A percentile compares a stretch with the other conserved stretches of the same genome.
Conservation (phyloP, 2,113 vertebrate species). For the Ceratotherium simum region DNA sequence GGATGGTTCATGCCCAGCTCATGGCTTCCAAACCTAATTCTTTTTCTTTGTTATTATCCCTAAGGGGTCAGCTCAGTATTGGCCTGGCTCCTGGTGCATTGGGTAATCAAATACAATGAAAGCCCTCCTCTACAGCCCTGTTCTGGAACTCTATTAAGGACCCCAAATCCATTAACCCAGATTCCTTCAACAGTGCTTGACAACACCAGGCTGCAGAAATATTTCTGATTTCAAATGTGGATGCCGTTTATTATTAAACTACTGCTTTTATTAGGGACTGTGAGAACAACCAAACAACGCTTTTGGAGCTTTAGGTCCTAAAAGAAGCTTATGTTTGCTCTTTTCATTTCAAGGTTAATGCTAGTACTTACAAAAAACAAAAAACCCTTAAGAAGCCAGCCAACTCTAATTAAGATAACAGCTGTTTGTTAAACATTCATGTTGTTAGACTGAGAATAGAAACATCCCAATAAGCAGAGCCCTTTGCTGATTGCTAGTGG, state of each 20-base stretch:
- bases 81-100: neutral
- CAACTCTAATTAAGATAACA: constrained; percentile 47
- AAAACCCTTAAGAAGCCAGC: neutral
- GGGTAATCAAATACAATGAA: neutral
- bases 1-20: neutral
- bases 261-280: neutral
- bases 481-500: constrained; percentile 20
- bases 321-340: neutral
- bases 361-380: neutral
- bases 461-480: neutral
- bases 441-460: constrained; percentile 26
- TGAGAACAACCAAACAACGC: neutral
- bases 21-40: neutral
- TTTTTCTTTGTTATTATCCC: neutral
- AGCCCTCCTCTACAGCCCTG: neutral
- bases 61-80: neutral
- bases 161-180: neutral
- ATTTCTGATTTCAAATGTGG: neutral
- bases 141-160: neutral
- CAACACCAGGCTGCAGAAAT: neutral
- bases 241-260: neutral
- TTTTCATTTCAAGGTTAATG: constrained; percentile 41
- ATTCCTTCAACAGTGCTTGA: neutral
- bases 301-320: neutral
- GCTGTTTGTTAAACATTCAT: constrained; percentile 46